Evolutionary conservation across 2,888 invertebrate genomes (phyloP), one percentile per base, ranked within the genome.

Genomic region (Heliconius aoede): DNA sequence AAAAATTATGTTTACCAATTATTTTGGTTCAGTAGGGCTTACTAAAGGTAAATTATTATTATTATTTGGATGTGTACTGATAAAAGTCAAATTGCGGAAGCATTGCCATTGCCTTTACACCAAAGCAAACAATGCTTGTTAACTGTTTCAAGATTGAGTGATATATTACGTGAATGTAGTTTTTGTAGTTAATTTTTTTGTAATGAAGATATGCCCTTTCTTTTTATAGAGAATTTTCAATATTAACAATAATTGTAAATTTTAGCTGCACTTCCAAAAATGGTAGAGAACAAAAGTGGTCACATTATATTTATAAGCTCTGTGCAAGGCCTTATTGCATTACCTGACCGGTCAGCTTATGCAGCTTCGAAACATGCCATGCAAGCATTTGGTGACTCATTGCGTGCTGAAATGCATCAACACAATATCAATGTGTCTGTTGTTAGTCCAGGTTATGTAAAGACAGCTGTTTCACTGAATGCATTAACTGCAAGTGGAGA

Each of bases 301-400:
- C 97, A 97, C 84, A 96, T 99, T 83, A 97, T 99, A 60, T 97
- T 97, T 84, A 95, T 99, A 30, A 98, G 98, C 90, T 99, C 99
- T 82, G 95, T 99, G 0, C 99, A 99, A 93, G 99, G 99, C 24
- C 96, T 97, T 85, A 96, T 99, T 80, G 97, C 98, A 3, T 95
- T 99, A 85, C 99, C 99, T 4, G 96, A 97, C 81, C 96, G 98
- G 76, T 97, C 98, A 60, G 97, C 98, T 0, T 98, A 99, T 94
- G 96, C 97, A 74, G 98, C 99, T 26, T 98, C 99, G 0, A 99
- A 99, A 90, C 99, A 99, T 95, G 99, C 99, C 0, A 85, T 98
- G 76, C 98, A 99, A 94, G 99, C 99, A 21, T 99, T 99, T 94
- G 97, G 97, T 80, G 99, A 99, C 90, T 96, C 97, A 55, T 93